Evolutionary conservation across 2,888 invertebrate genomes (phyloP).

Genomic region (Caenorhabditis sinica): DNA sequence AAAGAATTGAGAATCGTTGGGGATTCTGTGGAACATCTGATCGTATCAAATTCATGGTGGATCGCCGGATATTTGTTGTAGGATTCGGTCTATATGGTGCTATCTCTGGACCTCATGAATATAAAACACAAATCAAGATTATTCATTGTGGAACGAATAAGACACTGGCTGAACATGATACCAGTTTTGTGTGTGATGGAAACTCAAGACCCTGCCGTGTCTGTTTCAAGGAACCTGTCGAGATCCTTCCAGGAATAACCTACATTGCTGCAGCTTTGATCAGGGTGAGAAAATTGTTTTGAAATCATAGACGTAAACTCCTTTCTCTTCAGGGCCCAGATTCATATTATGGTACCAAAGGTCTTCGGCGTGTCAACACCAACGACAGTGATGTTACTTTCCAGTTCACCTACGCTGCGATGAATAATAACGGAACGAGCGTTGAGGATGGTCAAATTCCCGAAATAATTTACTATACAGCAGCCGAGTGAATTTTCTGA

Average conservation of each 20-base stretch:
- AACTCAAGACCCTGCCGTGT: slow-evolving; percentile 89
- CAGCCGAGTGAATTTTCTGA: slow-evolving; percentile 30
- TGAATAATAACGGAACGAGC: slow-evolving; percentile 90
- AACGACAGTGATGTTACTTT: slow-evolving; percentile 85
- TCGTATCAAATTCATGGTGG: slow-evolving; percentile 90
- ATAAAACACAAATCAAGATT: slow-evolving; percentile 85
- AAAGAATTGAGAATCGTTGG: slow-evolving; percentile 90
- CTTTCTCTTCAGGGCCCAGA: slow-evolving; percentile 88
- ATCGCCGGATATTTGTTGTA: slow-evolving; percentile 90
- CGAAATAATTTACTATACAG: slow-evolving; percentile 89
- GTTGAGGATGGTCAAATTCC: slow-evolving; percentile 93
- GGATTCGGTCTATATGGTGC: slow-evolving; percentile 92
- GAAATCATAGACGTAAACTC: not conserved
- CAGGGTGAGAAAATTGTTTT: slow-evolving; percentile 86
- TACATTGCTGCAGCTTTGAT: slow-evolving; percentile 91
- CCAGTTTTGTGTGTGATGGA: slow-evolving; percentile 90
- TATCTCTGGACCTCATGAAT: slow-evolving; percentile 89
- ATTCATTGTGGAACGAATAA: slow-evolving; percentile 89
- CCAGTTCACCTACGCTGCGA: slow-evolving; percentile 91
- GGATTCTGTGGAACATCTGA: slow-evolving; percentile 92
- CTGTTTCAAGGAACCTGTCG: slow-evolving; percentile 87
- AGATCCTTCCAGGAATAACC: slow-evolving; percentile 89
- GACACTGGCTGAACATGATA: slow-evolving; percentile 89
- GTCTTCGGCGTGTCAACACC: slow-evolving; percentile 89
- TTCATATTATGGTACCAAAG: slow-evolving; percentile 92